Evolutionary conservation across 1,140 invertebrate species (phyloP), one percentile per base, ranked within the genome.

Genomic region (Ceratoteleas bidentatus): DNA sequence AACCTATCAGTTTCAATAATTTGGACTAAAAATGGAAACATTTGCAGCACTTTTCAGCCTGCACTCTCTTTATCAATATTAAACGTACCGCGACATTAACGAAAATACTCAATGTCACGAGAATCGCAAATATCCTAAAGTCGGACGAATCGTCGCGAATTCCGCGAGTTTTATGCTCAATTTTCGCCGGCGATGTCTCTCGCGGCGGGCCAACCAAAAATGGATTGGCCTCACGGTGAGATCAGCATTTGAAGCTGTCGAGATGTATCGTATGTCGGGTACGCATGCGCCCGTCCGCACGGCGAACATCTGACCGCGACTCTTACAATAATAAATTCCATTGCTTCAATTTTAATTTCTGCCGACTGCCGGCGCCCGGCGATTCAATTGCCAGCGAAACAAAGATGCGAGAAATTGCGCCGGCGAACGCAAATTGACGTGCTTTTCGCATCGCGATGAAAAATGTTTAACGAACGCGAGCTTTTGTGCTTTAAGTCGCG

Each of bases 211-310:
- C 81, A 65, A 83, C 81, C 81, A 74, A 83, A 83, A 83, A 83
- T 82, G 80, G 80, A 68, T 77, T 82, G 80, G 80, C 64, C 80
- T 74, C 68, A 62, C 33, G 80, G 60, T 82, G 80, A 82, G 73
- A 75, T 82, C 80, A 82, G 80, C 80, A 62, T n/a, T n/a, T n/a
- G n/a, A n/a, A n/a, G n/a, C n/a, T n/a, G n/a, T n/a, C n/a, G n/a
- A n/a, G n/a, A n/a, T n/a, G n/a, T n/a, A n/a, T n/a, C n/a, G n/a
- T n/a, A n/a, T n/a, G n/a, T n/a, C n/a, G n/a, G n/a, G n/a, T n/a
- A n/a, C n/a, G n/a, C n/a, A n/a, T n/a, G n/a, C n/a, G n/a, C n/a
- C n/a, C n/a, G n/a, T n/a, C n/a, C n/a, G n/a, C n/a, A n/a, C n/a
- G 64, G 73, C 43, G 58, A 76, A 75, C 58, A 65, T 76, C 72